phyloP scores from a whole-genome alignment of 2,113 vertebrate genomes.

The Amblyopsis rosae region DNA sequence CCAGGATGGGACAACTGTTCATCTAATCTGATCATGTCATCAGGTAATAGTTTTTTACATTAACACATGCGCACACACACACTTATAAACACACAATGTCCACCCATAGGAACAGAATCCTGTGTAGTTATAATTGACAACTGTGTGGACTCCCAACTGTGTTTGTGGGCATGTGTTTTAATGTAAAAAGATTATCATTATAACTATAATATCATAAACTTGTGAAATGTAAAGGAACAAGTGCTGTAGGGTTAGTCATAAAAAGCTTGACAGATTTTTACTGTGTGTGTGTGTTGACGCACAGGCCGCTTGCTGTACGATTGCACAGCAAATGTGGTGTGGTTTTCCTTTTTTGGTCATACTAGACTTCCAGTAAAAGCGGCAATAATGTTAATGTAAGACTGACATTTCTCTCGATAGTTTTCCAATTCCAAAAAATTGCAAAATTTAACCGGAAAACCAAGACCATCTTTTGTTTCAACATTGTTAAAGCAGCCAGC shows the following conservation, averaged over 20 bases:
- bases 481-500: constrained; percentile 23
- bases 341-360: constrained; percentile 3
- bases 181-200: constrained; percentile 19
- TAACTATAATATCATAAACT: background rate
- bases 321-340: constrained; percentile 2
- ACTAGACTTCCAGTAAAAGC: constrained; percentile 1
- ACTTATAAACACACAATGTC: background rate
- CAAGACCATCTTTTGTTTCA: background rate
- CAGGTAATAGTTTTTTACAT: constrained; percentile 53
- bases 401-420: background rate
- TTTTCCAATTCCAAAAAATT: too few relatives aligned
- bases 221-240: constrained; percentile 12
- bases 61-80: constrained; percentile 36
- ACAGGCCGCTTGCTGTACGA: background rate
- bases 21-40: constrained; percentile 57
- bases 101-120: constrained; percentile 20
- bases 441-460: too few relatives aligned
- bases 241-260: constrained; percentile 1
- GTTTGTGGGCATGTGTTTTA: constrained; percentile 29
- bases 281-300: constrained; percentile 1
- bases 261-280: background rate
- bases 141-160: constrained; percentile 10
- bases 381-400: background rate
- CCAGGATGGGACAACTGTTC: constrained; percentile 49
- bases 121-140: constrained; percentile 48